Percentiles rank a stretch among this genome's conserved stretches.
Conservation (phyloP, 2,888 invertebrate genomes). For the Lithophane leautieri region DNA sequence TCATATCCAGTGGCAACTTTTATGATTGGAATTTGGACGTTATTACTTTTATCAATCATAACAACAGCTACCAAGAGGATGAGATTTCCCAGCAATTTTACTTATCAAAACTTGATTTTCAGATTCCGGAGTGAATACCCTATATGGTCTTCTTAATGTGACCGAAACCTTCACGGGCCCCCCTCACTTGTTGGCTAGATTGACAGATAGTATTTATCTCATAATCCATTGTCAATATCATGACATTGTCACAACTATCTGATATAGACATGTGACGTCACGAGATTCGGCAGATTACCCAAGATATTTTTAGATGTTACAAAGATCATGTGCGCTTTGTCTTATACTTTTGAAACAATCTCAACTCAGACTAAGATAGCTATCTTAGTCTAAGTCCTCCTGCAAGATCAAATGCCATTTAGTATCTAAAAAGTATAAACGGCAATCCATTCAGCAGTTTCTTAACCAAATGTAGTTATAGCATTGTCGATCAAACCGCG, state of each 20-base stretch:
- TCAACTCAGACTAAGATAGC: too few relatives aligned
- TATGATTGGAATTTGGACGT: too few relatives aligned
- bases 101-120: neutral
- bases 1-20: too few relatives aligned
- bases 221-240: constrained; percentile 42
- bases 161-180: constrained; percentile 13
- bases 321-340: constrained; percentile 17
- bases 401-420: neutral
- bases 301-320: constrained; percentile 29
- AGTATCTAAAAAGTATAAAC: neutral
- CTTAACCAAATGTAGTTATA: neutral
- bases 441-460: neutral
- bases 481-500: neutral
- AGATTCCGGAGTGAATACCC: neutral
- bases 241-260: constrained; percentile 31
- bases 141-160: neutral
- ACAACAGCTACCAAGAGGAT: neutral
- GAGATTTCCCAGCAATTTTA: neutral
- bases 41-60: too few relatives aligned
- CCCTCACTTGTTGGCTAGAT: neutral
- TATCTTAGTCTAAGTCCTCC: too few relatives aligned
- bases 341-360: constrained; percentile 1
- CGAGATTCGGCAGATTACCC: constrained; percentile 4
- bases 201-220: constrained; percentile 8
- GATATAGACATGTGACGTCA: constrained; percentile 23